phyloP scores from a whole-genome alignment of 2,888 invertebrate genomes.

The Teinopalpus imperialis region DNA sequence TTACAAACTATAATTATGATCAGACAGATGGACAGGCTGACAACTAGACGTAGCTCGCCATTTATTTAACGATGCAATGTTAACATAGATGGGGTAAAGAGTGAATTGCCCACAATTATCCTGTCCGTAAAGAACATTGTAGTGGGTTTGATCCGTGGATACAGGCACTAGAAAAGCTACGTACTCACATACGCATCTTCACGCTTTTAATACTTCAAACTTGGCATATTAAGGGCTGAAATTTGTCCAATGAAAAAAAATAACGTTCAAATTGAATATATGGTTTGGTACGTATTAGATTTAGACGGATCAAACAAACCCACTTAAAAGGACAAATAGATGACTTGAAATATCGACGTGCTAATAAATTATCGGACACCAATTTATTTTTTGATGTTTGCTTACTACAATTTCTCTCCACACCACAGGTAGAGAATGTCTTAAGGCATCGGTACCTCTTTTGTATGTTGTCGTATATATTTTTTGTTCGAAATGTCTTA shows the following conservation, averaged over 20 bases:
- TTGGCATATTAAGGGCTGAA: too few species aligned
- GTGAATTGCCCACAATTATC: slow-evolving; percentile 20
- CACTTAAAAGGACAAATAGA: too few species aligned
- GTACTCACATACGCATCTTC: neutral
- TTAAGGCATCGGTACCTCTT: too few species aligned
- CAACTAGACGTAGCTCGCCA: slow-evolving; percentile 1
- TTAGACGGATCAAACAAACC: too few species aligned
- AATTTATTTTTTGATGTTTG: too few species aligned
- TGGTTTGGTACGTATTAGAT: too few species aligned
- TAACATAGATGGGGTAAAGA: slow-evolving; percentile 7
- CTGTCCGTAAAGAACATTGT: slow-evolving; percentile 13
- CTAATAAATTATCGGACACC: too few species aligned
- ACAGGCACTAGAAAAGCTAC: slow-evolving; percentile 1
- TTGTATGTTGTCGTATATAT: too few species aligned
- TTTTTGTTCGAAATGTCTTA: too few species aligned
- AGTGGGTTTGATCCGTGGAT: slow-evolving; percentile 1
- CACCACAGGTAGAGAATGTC: too few species aligned
- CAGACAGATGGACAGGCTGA: slow-evolving; percentile 2
- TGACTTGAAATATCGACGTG: too few species aligned
- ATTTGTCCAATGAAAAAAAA: neutral
- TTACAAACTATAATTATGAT: slow-evolving; percentile 14
- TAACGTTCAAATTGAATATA: neutral
- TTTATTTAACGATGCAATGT: slow-evolving; percentile 15
- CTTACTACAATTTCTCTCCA: too few species aligned
- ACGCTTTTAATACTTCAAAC: neutral